A percentile compares a stretch with the other conserved stretches of the same genome.
These are phyloP conservation scores for Arrhamphus sclerolepis DNA, from an alignment of 2,797 vertebrate genomes.

Conservation along the genomic window DNA sequence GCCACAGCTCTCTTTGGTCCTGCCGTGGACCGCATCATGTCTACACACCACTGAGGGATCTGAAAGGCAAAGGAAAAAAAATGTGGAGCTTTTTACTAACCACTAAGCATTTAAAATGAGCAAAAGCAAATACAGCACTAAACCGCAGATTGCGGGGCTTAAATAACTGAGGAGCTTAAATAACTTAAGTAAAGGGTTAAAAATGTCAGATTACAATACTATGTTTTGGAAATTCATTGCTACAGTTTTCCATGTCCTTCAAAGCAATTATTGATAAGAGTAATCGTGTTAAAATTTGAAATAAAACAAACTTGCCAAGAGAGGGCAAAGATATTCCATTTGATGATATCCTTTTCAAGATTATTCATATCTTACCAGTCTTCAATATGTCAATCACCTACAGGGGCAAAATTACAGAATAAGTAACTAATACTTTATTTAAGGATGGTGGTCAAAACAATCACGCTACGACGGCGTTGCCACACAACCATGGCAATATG, in stretches of 20 bases:
- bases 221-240: neutral
- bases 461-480: no score
- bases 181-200: neutral
- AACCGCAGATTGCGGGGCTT: neutral
- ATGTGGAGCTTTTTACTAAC: neutral
- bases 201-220: neutral
- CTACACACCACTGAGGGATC: slow-evolving; percentile 98
- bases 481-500: no score
- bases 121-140: neutral
- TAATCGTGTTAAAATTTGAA: no score
- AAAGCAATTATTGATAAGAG: no score
- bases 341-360: no score
- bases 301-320: no score
- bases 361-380: no score
- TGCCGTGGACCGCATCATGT: slow-evolving; percentile 88
- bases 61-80: slow-evolving; percentile 49
- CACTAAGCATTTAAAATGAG: neutral
- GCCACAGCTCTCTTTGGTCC: slow-evolving; percentile 93
- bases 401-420: no score
- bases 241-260: slow-evolving; percentile 16
- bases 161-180: neutral
- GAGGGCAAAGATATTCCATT: no score
- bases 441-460: no score
- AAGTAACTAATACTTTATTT: no score
- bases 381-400: no score